A percentile compares a stretch with the other conserved stretches of the same genome.
These are phyloP conservation scores for Clarias gariepinus DNA, from an alignment of 2,113 vertebrate genomes.

Conservation along the genomic window DNA sequence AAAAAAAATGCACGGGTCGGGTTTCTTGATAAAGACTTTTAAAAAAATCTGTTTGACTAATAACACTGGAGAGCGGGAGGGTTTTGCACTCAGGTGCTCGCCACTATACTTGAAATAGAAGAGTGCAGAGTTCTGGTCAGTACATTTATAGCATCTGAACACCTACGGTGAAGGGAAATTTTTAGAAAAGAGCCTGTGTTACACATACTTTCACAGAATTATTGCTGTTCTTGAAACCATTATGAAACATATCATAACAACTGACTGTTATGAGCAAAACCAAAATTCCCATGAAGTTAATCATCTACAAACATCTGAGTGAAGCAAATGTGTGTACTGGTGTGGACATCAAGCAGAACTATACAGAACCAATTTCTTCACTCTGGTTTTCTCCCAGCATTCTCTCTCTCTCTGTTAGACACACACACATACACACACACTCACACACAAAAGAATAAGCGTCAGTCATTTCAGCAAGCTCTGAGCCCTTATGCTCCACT, in stretches of 20 bases:
- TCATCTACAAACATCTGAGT: background rate
- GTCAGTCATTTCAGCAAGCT: constrained; percentile 15
- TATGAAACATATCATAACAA: background rate
- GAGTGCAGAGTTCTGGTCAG: background rate
- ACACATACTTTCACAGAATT: background rate
- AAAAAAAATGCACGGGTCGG: background rate
- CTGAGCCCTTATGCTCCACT: background rate
- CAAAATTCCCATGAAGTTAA: background rate
- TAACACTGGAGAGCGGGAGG: background rate
- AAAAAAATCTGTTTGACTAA: background rate
- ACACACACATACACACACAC: constrained; percentile 7
- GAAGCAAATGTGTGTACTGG: background rate
- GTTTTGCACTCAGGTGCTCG: background rate
- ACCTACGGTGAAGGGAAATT: background rate
- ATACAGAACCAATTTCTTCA: background rate
- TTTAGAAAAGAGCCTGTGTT: background rate
- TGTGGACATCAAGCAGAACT: background rate
- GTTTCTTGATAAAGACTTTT: background rate
- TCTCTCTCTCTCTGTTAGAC: background rate
- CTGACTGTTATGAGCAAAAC: background rate
- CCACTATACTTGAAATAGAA: background rate
- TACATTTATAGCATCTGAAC: constrained; percentile 6
- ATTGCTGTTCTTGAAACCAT: background rate
- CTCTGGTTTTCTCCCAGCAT: background rate
- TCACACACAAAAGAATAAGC: background rate